Base-by-base conservation (phyloP, 2,113 vertebrate species). In the Cervus canadensis region DNA sequence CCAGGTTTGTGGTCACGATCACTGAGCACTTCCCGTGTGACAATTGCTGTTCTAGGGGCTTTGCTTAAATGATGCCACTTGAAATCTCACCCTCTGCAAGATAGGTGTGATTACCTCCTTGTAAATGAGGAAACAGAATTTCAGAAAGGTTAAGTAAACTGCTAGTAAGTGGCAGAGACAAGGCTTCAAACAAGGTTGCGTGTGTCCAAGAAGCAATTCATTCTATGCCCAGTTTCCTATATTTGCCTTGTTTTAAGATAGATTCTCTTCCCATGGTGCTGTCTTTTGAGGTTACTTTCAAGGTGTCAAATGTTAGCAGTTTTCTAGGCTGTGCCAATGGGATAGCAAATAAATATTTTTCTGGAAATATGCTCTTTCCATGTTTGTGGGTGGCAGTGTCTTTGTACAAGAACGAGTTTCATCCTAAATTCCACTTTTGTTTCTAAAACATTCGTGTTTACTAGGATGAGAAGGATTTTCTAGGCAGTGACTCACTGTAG, bases 371-470 rank as follows among this genome's bases (percentile, higher is more conserved):
- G 5, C 50, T 64, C 25, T 92, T 86, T 83, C 56, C 67, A 13
- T 83, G 85, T 96, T 93, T 67, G 91, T 96, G 87, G 81, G 88
- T 89, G 71, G 54, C 48, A 74, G 48, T 79, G 91, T 88, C 85
- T 94, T 91, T 84, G 54, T 19, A 78, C 15, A 82, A 93, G 87
- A 90, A 86, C 2, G 25, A 92, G 36, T 82, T 96, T 33, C 30
- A 96, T 30, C 30, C 78, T 90, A 43, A 78, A 23, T 64, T 86
- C 60, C 30, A 11, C 23, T 97, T 76, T 92, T 52, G 92, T 97
- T 97, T 97, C 87, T 96, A 96, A 94, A 97, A 85, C 86, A 79
- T 74, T 43, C 64, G 74, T 97, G 85, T 91, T 95, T 94, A 71
- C 45, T 74, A 87, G 57, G 64, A 67, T 62, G 76, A 94, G 30